Percentiles rank a stretch among this genome's conserved stretches.
Evolutionary conservation across 2,888 invertebrate species (phyloP).

Genomic region (Sarcophaga rosellei): DNA sequence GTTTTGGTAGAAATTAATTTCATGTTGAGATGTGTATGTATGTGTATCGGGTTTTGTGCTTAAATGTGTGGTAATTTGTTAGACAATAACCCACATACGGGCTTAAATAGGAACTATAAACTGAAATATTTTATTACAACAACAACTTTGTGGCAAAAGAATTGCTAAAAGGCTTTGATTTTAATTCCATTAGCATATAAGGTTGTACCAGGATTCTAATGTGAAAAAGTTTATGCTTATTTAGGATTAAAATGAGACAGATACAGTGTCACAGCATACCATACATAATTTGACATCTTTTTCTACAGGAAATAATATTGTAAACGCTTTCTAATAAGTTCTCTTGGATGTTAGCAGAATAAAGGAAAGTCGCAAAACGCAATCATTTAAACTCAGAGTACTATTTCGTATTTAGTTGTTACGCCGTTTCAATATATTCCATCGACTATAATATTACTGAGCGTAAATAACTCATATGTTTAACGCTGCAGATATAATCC

Average conservation of each 20-base stretch:
- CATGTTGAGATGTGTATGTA: background rate
- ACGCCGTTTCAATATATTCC: too few relatives aligned
- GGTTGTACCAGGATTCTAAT: too few relatives aligned
- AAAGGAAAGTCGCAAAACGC: too few relatives aligned
- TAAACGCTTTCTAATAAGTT: background rate
- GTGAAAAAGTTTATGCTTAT: background rate
- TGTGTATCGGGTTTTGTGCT: background rate
- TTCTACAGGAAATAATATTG: too few relatives aligned
- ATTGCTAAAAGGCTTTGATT: slow-evolving; percentile 3
- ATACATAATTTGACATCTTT: too few relatives aligned
- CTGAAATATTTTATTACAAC: slow-evolving; percentile 5
- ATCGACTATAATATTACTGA: too few relatives aligned
- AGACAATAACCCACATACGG: background rate
- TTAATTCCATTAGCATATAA: slow-evolving; percentile 11
- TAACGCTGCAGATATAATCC: too few relatives aligned
- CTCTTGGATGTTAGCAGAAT: too few relatives aligned
- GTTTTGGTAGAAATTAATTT: background rate
- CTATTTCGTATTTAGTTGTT: too few relatives aligned
- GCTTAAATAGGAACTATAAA: slow-evolving; percentile 1
- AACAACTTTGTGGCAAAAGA: background rate
- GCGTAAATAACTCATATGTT: too few relatives aligned
- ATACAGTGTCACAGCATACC: too few relatives aligned
- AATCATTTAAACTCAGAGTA: too few relatives aligned
- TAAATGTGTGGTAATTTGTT: background rate
- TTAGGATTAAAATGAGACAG: background rate